Base-by-base conservation (phyloP, 1,140 invertebrate species). In the Homarus americanus region DNA sequence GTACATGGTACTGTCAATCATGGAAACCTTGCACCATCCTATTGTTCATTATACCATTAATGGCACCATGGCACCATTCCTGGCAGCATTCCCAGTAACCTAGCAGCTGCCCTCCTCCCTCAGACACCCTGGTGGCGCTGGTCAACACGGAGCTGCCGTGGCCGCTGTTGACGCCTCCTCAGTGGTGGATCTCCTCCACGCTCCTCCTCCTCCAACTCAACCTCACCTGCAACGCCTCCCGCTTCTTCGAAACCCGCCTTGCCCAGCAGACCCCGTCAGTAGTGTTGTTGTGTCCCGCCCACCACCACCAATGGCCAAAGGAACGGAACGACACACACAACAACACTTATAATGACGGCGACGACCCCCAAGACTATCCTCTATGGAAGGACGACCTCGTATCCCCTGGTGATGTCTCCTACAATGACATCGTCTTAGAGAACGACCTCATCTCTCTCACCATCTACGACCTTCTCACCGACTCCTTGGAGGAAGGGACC, bases 51-150 rank as follows among this genome's bases (percentile, higher is more conserved):
- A n/a, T n/a, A n/a, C n/a, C n/a, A n/a, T n/a, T n/a, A n/a, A n/a
- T n/a, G n/a, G n/a, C n/a, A n/a, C n/a, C n/a, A n/a, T n/a, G n/a
- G n/a, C n/a, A n/a, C n/a, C n/a, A n/a, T n/a, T n/a, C n/a, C n/a
- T n/a, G n/a, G n/a, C n/a, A n/a, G n/a, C n/a, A n/a, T n/a, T n/a
- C n/a, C n/a, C n/a, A n/a, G n/a, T n/a, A n/a, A n/a, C n/a, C n/a
- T n/a, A n/a, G n/a, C n/a, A n/a, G n/a, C n/a, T n/a, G n/a, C n/a
- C n/a, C 49, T 53, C 32, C 49, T 10, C n/a, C 69, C 63, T 24
- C 84, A 86, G 84, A 40, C 20, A 41, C 58, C 7, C n/a, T 80
- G 32, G 75, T 87, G 15, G 32, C 75, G 49, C 3, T 87, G 53
- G 75, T 78, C 28, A 40, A 41, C 40, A 24, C 15, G 32, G 34